These are phyloP conservation scores for Hypomecis atomaria DNA, from an alignment of 2,888 invertebrate species.

Conservation along the genomic window DNA sequence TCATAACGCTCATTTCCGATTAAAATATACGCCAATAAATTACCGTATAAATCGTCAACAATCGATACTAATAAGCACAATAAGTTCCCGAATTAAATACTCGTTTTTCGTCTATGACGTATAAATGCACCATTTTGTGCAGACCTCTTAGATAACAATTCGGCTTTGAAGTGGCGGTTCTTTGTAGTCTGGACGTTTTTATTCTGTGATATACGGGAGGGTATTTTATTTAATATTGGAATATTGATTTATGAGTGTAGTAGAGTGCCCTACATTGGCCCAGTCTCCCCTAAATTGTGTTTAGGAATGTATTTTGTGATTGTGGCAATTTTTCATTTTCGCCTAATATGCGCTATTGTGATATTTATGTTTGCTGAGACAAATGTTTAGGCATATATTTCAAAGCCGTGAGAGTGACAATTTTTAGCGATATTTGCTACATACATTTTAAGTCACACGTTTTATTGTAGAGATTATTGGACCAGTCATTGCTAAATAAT, in stretches of 20 bases:
- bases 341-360: conserved; percentile 46
- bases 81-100: conserved; percentile 72
- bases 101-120: conserved; percentile 69
- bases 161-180: conserved; percentile 46
- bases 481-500: not conserved
- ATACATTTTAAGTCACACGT: no score
- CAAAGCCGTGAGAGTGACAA: not conserved
- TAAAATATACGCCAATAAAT: conserved; percentile 54
- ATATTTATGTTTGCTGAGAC: conserved; percentile 3
- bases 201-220: conserved; percentile 69
- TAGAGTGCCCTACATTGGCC: conserved; percentile 56
- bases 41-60: conserved; percentile 60
- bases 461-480: no score
- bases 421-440: no score
- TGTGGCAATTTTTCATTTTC: conserved; percentile 55
- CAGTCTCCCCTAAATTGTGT: conserved; percentile 62
- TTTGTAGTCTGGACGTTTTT: conserved; percentile 60
- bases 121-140: conserved; percentile 50
- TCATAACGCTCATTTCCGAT: conserved; percentile 37
- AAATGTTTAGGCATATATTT: conserved; percentile 4
- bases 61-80: conserved; percentile 69
- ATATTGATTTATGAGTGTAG: conserved; percentile 76
- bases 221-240: conserved; percentile 79
- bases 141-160: conserved; percentile 45
- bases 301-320: conserved; percentile 60